These are phyloP conservation scores for Podarcis muralis DNA, from an alignment of 2,113 vertebrate genomes.

Conservation along the genomic window DNA sequence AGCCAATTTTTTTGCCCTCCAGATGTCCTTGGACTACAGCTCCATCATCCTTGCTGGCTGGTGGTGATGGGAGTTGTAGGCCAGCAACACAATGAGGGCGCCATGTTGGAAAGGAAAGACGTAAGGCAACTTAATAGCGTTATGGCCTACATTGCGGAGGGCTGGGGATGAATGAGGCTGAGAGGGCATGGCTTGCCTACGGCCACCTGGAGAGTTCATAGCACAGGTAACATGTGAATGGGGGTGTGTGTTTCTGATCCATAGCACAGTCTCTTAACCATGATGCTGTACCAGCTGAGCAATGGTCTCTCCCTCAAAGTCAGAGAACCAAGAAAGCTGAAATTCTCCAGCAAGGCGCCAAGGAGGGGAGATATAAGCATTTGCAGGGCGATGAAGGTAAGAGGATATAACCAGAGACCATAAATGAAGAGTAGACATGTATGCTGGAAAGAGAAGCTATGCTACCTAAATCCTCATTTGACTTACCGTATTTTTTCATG, in stretches of 20 bases:
- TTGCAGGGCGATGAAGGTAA: neutral
- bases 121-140: neutral
- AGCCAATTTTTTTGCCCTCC: no score
- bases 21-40: no score
- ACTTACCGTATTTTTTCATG: no score
- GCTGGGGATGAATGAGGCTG: neutral
- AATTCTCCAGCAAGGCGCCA: no score
- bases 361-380: neutral
- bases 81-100: no score
- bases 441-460: neutral
- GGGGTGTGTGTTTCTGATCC: neutral
- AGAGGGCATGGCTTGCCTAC: neutral
- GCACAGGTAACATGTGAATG: neutral
- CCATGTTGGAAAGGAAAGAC: no score
- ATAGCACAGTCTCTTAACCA: no score
- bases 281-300: neutral
- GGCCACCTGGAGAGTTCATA: neutral
- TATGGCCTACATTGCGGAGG: neutral
- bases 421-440: neutral
- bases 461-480: neutral
- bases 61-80: no score
- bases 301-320: neutral
- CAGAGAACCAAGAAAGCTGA: neutral
- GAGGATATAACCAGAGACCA: neutral
- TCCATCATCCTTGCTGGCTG: no score